A percentile compares a stretch with the other conserved stretches of the same genome.
These are phyloP conservation scores for Bedellia somnulentella DNA, from an alignment of 2,888 invertebrate species.

Conservation along the genomic window DNA sequence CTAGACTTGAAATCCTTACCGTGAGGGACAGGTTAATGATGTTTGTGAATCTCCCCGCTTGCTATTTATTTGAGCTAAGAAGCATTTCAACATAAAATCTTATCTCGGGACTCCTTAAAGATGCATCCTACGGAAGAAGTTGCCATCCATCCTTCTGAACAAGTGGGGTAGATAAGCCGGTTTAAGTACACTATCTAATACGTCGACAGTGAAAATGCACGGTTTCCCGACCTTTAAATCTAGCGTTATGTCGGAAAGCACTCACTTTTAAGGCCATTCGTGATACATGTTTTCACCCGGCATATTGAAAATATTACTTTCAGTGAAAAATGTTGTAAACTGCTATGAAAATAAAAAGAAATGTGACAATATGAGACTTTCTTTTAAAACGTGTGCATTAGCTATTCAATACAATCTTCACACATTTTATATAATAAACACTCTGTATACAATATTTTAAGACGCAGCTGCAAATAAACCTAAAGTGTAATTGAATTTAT, in stretches of 20 bases:
- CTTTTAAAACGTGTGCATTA: no score
- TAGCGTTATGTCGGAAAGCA: conserved; percentile 23
- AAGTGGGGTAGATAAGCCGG: conserved; percentile 42
- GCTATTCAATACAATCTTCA: no score
- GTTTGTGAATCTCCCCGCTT: not conserved
- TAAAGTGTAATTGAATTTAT: no score
- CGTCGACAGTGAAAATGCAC: conserved; percentile 20
- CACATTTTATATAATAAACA: no score
- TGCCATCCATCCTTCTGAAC: conserved; percentile 33
- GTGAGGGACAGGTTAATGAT: not conserved
- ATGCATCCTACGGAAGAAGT: conserved; percentile 39
- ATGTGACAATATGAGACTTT: no score
- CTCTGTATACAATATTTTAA: no score
- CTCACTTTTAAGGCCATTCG: conserved; percentile 11
- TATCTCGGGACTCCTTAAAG: conserved; percentile 34
- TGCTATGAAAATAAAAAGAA: not conserved
- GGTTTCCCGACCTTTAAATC: conserved; percentile 26
- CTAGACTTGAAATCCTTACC: no score
- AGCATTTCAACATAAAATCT: conserved; percentile 35
- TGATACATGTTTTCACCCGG: conserved; percentile 9
- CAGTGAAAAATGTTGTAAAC: not conserved
- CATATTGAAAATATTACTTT: conserved; percentile 1
- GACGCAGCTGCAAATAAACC: no score
- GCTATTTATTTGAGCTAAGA: conserved; percentile 15
- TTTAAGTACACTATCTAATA: conserved; percentile 35